Evolutionary conservation across 2,113 vertebrate species (phyloP).

Genomic region (Chlorodrepanis virens): DNA sequence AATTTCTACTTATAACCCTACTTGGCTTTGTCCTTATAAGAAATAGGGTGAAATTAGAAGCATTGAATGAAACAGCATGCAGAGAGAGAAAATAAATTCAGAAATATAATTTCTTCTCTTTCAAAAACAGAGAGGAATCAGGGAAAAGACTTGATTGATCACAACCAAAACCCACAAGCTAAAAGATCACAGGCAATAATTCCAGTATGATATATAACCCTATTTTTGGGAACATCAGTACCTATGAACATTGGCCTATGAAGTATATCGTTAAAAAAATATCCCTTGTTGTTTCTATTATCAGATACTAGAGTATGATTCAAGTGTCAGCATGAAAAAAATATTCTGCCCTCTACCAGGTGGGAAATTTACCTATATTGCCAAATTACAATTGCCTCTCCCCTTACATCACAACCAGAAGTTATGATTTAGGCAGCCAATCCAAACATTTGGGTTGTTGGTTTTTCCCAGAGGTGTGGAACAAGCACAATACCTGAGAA

Average conservation of each 20-base stretch:
- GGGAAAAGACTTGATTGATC: background rate
- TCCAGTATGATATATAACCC: background rate
- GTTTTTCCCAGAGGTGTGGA: background rate
- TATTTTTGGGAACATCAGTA: background rate
- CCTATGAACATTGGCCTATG: background rate
- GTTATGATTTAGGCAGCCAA: background rate
- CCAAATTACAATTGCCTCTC: background rate
- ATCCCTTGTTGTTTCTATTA: background rate
- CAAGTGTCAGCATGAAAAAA: background rate
- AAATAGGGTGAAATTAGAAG: background rate
- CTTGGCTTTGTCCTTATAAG: background rate
- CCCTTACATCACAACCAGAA: background rate
- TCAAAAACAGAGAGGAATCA: background rate
- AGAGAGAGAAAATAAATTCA: background rate
- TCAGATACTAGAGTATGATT: background rate
- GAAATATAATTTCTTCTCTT: background rate
- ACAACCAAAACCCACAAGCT: background rate
- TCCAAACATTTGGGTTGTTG: background rate
- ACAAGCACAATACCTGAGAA: constrained; percentile 83
- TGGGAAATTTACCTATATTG: background rate
- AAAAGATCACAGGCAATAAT: background rate
- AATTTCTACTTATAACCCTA: background rate
- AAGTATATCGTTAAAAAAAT: background rate
- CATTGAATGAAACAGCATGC: background rate
- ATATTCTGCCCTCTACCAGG: background rate